phyloP scores from a whole-genome alignment of 2,888 invertebrate species.

The Drosophila emarginata region DNA sequence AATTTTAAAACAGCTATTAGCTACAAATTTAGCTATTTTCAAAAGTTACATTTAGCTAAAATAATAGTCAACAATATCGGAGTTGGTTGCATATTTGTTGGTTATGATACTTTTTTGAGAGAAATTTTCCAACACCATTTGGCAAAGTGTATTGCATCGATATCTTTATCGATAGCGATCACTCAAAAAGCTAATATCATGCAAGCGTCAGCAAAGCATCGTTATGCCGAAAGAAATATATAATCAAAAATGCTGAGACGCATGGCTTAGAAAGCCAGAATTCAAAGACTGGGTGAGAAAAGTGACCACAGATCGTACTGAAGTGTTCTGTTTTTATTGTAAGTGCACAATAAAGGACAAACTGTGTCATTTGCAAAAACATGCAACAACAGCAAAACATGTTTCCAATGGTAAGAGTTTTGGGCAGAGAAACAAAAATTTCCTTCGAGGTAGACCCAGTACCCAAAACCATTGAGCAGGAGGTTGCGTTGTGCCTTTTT shows the following conservation, averaged over 20 bases:
- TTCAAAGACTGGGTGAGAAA: not conserved
- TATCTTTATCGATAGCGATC: not conserved
- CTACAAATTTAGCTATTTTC: not conserved
- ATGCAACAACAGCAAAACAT: not conserved
- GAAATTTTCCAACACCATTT: not conserved
- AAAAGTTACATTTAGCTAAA: not conserved
- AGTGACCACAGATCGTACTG: not conserved
- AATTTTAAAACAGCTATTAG: not conserved
- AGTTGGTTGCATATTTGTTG: too few relatives aligned
- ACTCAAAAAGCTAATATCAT: not conserved
- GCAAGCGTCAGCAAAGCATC: not conserved
- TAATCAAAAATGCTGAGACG: not conserved
- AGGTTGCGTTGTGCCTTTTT: slow-evolving; percentile 12
- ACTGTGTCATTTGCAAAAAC: not conserved
- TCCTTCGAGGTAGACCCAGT: not conserved
- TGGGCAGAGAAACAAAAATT: not conserved
- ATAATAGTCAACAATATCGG: not conserved
- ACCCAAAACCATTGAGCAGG: slow-evolving; percentile 8
- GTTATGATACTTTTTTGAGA: too few relatives aligned
- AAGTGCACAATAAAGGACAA: not conserved
- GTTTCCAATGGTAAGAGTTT: slow-evolving; percentile 1
- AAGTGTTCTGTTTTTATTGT: not conserved
- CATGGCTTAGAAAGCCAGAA: not conserved
- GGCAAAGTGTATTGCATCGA: not conserved
- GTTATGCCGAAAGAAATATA: not conserved